Base-by-base conservation (phyloP, 2,888 invertebrate species). In the Caenorhabditis panamensis region DNA sequence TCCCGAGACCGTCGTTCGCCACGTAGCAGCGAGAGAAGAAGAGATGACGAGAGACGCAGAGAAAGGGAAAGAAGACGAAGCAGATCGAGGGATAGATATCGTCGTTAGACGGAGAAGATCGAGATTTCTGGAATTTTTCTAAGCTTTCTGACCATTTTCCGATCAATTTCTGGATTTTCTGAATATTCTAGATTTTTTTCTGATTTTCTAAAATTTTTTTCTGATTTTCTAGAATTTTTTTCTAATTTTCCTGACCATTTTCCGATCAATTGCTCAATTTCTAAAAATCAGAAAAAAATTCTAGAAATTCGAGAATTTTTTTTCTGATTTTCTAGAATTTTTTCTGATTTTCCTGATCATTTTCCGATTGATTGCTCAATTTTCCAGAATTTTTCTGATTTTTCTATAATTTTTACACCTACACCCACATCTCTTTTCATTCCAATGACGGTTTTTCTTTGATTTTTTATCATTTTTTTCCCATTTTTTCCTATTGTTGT, bases 1-100 rank as follows among this genome's bases (percentile, higher is more conserved):
- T 73, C 73, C 8, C 71, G 83, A 6, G 78, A 83, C n/a, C 56
- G 79, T 36, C 77, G 79, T 51, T 82, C 84, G 20, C 62, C 75
- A 22, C 73, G 79, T 36, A n/a, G n/a, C n/a, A 47, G 82, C 24
- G 79, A 81, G 22, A 81, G 82, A 77, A 53, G 82, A 36, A 51
- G 82, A 8, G 69, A 79, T 37, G 69, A 79, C 36, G 78, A 77
- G 49, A 59, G 77, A 61, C 58, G 73, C 41, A 73, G 78, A 69
- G 78, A 79, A 28, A 82, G 62, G 18, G 73, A 75, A 6, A 13
- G 76, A 44, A 58, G 82, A 36, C 53, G 82, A 82, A 76, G 78
- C 58, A 36, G 79, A 28, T 82, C 83, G 18, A 67, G 76, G 24
- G 84, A 80, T 36, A 47, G 82, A 58, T 66, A 71, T 31, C 41